Evolutionary conservation across 2,113 vertebrate species (phyloP), one percentile per base, ranked within the genome.

Genomic region (Chaenogobius annularis): DNA sequence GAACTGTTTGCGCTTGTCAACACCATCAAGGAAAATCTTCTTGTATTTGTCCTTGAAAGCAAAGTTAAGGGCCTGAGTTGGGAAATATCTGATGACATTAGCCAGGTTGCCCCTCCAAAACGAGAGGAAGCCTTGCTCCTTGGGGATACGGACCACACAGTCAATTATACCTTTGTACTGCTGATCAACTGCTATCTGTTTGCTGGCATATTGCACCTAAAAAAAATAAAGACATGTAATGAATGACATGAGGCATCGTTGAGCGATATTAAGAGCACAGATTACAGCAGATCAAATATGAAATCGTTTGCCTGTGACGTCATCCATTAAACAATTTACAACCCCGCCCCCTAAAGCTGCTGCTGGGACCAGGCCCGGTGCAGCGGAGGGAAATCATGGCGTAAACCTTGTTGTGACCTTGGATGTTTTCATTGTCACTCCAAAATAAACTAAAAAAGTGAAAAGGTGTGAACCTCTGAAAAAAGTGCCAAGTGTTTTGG

Each of bases 11-110:
- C 46, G 92, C 91, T 95, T 96, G 92, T 97, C 95, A 19, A 96
- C 92, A 0, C 92, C 94, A 0, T 95, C 95, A 23, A 96, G 92
- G 90, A 97, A 97, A 82, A 96, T 15, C 88, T 95, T 91, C 93
- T 97, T 96, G 93, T 97, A 97, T 90, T 96, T 96, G 83, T 96
- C 96, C 89, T 96, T 97, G 93, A 97, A 97, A 73, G 96, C 95
- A 52, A 97, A 97, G 93, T 96, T 97, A 79, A 97, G 95, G 75
- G 96, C 96, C 86, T 97, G 95, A 48, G 95, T 96, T 80, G 96
- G 96, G 92, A 97, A 96, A 91, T 97, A 97, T 61, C 95, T 88
- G 92, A 97, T 96, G 77, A 97, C 96, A 10, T 96, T 96, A 90
- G 95, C 95, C 85, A 97, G 82, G 82, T 96, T 97, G 20, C 95